Percentiles rank a stretch among this genome's conserved stretches.
These are phyloP conservation scores for Philypnodon macrostomus DNA, from an alignment of 2,797 vertebrate species.

Conservation along the genomic window DNA sequence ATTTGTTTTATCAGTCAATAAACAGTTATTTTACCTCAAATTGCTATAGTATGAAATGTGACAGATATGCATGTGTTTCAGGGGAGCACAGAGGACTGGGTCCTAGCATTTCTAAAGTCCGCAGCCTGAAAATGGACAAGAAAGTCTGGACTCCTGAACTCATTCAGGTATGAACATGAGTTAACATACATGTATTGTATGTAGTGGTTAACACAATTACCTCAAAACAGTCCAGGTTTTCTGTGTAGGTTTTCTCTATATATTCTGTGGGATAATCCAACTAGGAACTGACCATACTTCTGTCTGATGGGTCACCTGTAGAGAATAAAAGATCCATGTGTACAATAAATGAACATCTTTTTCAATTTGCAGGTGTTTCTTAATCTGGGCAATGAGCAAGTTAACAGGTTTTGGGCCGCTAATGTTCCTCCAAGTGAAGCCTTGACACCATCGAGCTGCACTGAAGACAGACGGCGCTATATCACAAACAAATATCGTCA, in stretches of 20 bases:
- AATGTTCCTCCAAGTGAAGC: conserved; percentile 93
- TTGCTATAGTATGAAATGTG: neutral
- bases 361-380: conserved; percentile 80
- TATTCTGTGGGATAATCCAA: no score
- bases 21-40: no score
- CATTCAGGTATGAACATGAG: conserved; percentile 81
- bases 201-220: no score
- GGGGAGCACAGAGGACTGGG: conserved; percentile 91
- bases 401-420: conserved; percentile 92
- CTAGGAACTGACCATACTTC: no score
- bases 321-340: no score
- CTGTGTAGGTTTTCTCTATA: no score
- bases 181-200: no score
- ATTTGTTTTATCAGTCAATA: conserved; percentile 34
- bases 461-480: conserved; percentile 78
- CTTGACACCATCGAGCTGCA: conserved; percentile 76
- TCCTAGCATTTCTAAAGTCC: conserved; percentile 87
- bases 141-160: conserved; percentile 95
- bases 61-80: conserved; percentile 48
- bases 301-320: no score
- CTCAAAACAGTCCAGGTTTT: no score
- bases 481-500: conserved; percentile 89
- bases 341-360: neutral
- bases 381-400: conserved; percentile 79
- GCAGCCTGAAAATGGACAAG: conserved; percentile 96